Conservation (phyloP, 2,113 vertebrate genomes). For the Indicator maculatus region DNA sequence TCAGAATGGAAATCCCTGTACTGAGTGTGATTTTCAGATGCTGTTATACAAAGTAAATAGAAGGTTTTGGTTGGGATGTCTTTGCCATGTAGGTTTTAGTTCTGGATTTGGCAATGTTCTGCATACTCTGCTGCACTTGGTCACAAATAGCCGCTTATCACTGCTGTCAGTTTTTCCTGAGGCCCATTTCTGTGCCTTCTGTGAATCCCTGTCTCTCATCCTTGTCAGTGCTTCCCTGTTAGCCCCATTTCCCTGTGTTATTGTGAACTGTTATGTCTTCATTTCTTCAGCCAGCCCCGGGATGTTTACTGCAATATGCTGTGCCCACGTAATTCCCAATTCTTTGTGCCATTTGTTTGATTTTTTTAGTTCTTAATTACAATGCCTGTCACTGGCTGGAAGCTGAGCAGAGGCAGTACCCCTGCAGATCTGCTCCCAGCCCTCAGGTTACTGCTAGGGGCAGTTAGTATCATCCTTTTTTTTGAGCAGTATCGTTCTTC, state of each 20-base stretch:
- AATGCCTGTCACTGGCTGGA: not conserved
- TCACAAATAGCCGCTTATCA: not conserved
- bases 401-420: not conserved
- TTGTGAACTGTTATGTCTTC: not conserved
- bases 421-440: not conserved
- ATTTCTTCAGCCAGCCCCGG: not conserved
- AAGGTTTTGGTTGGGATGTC: not conserved
- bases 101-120: not conserved
- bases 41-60: not conserved
- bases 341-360: not conserved
- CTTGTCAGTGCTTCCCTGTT: not conserved
- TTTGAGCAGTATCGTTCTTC: not conserved
- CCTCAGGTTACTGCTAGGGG: not conserved
- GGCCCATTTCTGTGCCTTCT: not conserved
- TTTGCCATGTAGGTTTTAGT: not conserved
- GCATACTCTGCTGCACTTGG: not conserved
- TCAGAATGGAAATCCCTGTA: not conserved
- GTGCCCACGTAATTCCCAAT: not conserved
- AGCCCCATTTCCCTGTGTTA: not conserved
- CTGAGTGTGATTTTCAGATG: not conserved
- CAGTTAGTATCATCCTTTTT: not conserved
- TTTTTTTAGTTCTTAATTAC: not conserved
- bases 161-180: not conserved
- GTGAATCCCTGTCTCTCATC: not conserved
- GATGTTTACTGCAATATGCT: not conserved